Evolutionary conservation across 92 coral and sea anemone genomes (phyloP).

Genomic region (Palythoa grandiflora): DNA sequence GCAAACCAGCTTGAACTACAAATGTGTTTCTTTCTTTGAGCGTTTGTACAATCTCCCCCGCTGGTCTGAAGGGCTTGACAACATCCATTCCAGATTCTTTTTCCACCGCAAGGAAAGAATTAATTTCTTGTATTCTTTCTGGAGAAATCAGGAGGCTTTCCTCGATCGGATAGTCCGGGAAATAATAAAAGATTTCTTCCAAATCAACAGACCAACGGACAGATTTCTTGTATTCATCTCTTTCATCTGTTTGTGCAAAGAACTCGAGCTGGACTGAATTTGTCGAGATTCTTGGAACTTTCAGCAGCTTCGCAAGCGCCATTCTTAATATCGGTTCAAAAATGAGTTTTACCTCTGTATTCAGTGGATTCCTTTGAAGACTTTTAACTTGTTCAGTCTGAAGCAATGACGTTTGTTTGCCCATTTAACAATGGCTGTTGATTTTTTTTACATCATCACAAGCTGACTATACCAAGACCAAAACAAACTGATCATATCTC

Average conservation of each 20-base stretch:
- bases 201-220: constrained; percentile 14
- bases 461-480: too few species aligned
- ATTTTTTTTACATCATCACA: too few species aligned
- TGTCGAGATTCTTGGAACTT: constrained; percentile 9
- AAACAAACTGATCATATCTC: too few species aligned
- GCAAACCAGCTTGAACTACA: constrained; percentile 1
- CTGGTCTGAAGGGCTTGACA: neutral
- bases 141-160: neutral
- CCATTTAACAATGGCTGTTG: too few species aligned
- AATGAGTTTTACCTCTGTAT: too few species aligned
- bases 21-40: constrained; percentile 6
- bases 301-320: constrained; percentile 12
- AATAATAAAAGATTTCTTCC: neutral
- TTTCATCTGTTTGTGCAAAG: neutral
- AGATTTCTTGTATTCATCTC: neutral
- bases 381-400: too few species aligned
- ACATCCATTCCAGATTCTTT: neutral
- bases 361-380: too few species aligned
- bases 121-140: neutral
- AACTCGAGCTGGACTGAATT: neutral
- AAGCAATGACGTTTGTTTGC: too few species aligned
- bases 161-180: constrained; percentile 7
- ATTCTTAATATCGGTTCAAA: neutral
- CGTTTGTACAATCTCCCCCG: neutral
- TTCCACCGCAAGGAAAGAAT: neutral